Conservation (phyloP, 64 coral and sea anemone species). For the Orbicella faveolata region DNA sequence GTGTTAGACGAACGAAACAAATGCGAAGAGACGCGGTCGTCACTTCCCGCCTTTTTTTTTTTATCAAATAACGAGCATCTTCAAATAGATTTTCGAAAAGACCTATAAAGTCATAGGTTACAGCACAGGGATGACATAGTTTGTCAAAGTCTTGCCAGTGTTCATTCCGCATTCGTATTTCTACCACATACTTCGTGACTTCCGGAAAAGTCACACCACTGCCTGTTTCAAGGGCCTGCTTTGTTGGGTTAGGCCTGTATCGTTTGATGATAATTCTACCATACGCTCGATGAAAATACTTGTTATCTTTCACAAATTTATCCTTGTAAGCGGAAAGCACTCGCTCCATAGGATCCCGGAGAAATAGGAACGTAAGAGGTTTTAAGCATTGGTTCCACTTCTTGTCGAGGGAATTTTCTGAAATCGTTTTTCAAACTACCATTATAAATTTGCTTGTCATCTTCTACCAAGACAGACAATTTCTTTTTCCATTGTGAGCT, state of each 20-base stretch:
- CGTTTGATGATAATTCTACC: constrained; percentile 8
- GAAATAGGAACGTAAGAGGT: constrained; percentile 34
- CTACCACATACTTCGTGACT: constrained; percentile 17
- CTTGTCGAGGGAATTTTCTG: neutral
- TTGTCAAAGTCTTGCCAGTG: constrained; percentile 31
- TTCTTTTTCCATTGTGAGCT: constrained; percentile 14
- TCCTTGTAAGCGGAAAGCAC: constrained; percentile 46
- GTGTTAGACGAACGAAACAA: constrained; percentile 14
- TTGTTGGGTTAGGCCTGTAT: neutral
- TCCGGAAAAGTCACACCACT: constrained; percentile 34
- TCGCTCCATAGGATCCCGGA: constrained; percentile 17
- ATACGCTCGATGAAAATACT: neutral
- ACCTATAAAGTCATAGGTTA: constrained; percentile 48
- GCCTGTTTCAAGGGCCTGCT: neutral
- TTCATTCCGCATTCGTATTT: neutral
- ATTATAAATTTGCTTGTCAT: neutral
- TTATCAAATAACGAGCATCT: constrained; percentile 32
- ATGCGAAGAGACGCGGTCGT: constrained; percentile 24
- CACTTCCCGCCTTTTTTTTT: constrained; percentile 21
- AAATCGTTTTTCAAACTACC: neutral
- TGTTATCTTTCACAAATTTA: constrained; percentile 34
- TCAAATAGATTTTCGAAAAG: constrained; percentile 27
- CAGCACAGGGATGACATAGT: constrained; percentile 37
- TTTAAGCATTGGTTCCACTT: constrained; percentile 7
- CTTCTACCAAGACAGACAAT: constrained; percentile 9